Percentiles rank a stretch among this genome's conserved stretches.
Evolutionary conservation across 2,888 invertebrate species (phyloP).

Genomic region (Labia minor): DNA sequence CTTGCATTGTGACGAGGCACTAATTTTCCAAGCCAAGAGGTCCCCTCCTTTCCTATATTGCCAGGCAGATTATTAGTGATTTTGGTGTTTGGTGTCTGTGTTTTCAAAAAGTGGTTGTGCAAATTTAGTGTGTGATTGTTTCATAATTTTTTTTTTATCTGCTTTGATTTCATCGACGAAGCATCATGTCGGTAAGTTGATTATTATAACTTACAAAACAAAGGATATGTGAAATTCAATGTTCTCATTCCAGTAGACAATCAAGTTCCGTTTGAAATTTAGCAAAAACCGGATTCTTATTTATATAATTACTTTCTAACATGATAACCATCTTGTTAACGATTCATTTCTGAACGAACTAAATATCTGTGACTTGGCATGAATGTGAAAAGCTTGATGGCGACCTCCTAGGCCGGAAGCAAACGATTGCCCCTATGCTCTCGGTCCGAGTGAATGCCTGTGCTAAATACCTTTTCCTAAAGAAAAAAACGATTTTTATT

Average conservation of each 20-base stretch:
- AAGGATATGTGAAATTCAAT: not conserved
- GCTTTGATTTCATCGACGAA: not conserved
- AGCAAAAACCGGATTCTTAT: too few relatives aligned
- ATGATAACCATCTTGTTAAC: too few relatives aligned
- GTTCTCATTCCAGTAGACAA: too few relatives aligned
- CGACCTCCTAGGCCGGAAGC: not conserved
- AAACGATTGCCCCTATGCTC: not conserved
- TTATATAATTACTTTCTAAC: too few relatives aligned
- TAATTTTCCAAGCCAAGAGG: not conserved
- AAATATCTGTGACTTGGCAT: not conserved
- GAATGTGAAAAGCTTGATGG: not conserved
- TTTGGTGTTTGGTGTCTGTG: not conserved
- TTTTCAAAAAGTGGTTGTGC: not conserved
- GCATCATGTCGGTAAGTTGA: not conserved
- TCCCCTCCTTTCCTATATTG: not conserved
- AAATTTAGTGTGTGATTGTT: not conserved
- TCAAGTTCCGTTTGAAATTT: too few relatives aligned
- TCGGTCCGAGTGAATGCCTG: not conserved
- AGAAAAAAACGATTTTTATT: conserved; percentile 5
- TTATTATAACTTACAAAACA: not conserved
- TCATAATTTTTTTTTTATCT: not conserved
- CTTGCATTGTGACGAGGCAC: not conserved
- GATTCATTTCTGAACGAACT: too few relatives aligned
- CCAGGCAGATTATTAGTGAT: not conserved
- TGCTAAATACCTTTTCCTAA: not conserved